Base-by-base conservation (phyloP, 2,888 invertebrate species). In the Lithophane socia region DNA sequence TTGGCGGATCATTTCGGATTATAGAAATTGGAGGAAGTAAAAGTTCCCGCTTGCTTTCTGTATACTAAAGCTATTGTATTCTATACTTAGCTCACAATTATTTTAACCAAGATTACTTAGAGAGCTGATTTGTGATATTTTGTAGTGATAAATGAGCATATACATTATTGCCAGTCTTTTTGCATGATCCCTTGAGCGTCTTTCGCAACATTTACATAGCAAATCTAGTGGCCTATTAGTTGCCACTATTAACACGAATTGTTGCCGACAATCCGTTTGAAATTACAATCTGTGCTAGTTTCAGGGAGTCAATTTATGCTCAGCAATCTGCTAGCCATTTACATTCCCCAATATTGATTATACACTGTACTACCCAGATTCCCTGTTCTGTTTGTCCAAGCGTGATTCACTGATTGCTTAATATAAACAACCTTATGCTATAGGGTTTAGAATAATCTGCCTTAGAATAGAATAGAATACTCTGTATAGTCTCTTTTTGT, bases 291-390 rank as follows among this genome's bases (percentile, higher is more conserved):
- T 37, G 83, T 71, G 13, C 56, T 58, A 83, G 71, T 61, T 44
- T 42, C 66, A 16, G 29, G 49, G n/a, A 79, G 72, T 79, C 56
- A 83, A 79, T 83, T 80, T 80, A 77, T 75, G 54, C 68, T n/a
- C 42, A 63, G 71, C 80, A 87, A 86, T 80, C 83, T 82, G 77
- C 75, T 79, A 68, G 73, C 79, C 79, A 82, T 78, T 79, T 81
- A 73, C 87, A 85, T 82, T 80, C 66, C 65, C 75, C 66, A 79
- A 78, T 83, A 86, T 86, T 87, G 89, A 88, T 88, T 86, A 82
- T 77, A 74, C 87, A 75, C 80, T 77, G 44, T 54, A 75, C 76
- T 77, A 73, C 75, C 72, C 82, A 71, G 78, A 80, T 79, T 79
- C 61, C 21, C 56, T 66, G 79, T 78, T 47, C 49, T 71, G n/a